Percentiles rank a stretch among this genome's conserved stretches.
Evolutionary conservation across 2,113 vertebrate species (phyloP).

Genomic region (Apaloderma vittatum): DNA sequence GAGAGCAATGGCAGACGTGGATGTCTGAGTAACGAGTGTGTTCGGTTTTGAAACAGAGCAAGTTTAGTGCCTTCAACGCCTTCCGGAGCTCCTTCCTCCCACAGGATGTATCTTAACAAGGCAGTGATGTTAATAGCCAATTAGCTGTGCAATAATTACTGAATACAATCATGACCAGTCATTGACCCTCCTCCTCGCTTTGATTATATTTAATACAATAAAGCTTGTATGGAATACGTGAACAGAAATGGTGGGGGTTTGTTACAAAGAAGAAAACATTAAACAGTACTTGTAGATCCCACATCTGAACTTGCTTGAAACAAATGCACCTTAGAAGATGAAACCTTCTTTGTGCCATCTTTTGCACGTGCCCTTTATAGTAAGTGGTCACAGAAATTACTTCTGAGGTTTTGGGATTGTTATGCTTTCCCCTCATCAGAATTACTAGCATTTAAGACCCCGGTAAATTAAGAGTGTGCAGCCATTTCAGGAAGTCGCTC

Average conservation of each 20-base stretch:
- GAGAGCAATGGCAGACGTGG: constrained; percentile 89
- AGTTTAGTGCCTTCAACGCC: constrained; percentile 61
- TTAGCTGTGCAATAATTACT: constrained; percentile 71
- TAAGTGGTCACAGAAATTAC: not conserved
- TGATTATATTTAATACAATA: constrained; percentile 79
- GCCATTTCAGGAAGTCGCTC: not conserved
- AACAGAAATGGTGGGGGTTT: not conserved
- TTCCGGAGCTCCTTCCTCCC: constrained; percentile 53
- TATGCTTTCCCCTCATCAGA: not conserved
- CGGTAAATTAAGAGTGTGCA: not conserved
- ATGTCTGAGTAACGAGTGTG: constrained; percentile 72
- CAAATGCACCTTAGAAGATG: not conserved
- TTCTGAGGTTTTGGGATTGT: not conserved
- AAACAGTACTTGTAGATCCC: not conserved
- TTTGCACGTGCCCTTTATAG: not conserved
- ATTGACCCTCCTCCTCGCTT: constrained; percentile 55
- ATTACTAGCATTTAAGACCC: not conserved
- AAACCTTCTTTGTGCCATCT: not conserved
- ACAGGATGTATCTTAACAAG: constrained; percentile 41
- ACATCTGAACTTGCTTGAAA: not conserved
- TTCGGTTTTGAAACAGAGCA: not conserved
- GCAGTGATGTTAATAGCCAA: constrained; percentile 69
- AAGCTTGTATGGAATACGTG: constrained; percentile 64
- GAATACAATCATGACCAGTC: constrained; percentile 40
- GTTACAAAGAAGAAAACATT: not conserved